These are phyloP conservation scores for Oncorhynchus gorbuscha DNA, from an alignment of 2,113 vertebrate genomes.

Conservation along the genomic window DNA sequence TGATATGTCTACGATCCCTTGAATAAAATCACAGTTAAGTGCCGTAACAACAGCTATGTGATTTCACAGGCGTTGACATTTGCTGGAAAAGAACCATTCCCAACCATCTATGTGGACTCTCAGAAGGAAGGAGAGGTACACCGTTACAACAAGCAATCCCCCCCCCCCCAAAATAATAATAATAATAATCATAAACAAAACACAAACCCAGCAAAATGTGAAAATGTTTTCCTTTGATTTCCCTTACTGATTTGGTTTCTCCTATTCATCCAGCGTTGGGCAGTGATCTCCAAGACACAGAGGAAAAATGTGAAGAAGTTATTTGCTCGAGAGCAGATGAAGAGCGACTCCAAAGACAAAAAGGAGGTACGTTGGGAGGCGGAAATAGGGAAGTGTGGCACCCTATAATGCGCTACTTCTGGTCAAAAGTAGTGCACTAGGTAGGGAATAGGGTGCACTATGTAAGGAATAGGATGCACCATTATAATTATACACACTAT, in stretches of 20 bases:
- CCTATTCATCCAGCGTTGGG: slow-evolving; percentile 84
- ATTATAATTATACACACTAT: neutral
- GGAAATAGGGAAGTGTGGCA: neutral
- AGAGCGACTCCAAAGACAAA: slow-evolving; percentile 85
- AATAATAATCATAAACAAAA: neutral
- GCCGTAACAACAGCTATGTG: neutral
- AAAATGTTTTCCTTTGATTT: neutral
- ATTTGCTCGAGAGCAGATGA: slow-evolving; percentile 84
- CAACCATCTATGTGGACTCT: slow-evolving; percentile 90
- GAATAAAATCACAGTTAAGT: neutral
- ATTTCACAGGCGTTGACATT: slow-evolving; percentile 81
- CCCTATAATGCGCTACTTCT: too few species aligned
- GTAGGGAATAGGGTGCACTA: too few species aligned
- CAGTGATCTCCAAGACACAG: slow-evolving; percentile 92
- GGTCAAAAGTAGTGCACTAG: too few species aligned
- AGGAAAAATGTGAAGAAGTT: slow-evolving; percentile 90
- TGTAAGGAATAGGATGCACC: too few species aligned
- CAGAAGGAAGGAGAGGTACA: slow-evolving; percentile 90
- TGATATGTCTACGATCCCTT: too few species aligned
- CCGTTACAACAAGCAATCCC: neutral
- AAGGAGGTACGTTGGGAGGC: slow-evolving; percentile 78
- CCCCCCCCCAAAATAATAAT: neutral
- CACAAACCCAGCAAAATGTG: too few species aligned
- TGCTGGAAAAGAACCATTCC: slow-evolving; percentile 89
- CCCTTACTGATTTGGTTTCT: neutral